Percentiles rank a stretch among this genome's conserved stretches.
Evolutionary conservation across 2,113 vertebrate genomes (phyloP).

Genomic region (Crocuta crocuta): DNA sequence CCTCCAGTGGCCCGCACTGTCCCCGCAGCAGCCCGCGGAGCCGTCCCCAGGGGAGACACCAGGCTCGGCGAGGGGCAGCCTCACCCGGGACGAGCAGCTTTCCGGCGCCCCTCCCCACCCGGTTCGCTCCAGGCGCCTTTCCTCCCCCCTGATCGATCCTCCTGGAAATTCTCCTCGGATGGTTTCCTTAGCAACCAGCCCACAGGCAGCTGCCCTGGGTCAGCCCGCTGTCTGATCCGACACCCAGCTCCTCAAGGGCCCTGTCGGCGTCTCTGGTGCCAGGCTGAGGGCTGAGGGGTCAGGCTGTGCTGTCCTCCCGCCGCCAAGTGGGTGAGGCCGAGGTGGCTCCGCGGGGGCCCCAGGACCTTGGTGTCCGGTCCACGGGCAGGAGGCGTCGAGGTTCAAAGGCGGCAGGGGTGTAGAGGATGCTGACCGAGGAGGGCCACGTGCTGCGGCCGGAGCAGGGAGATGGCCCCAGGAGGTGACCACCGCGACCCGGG

Average conservation of each 20-base stretch:
- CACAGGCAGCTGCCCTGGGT: not conserved
- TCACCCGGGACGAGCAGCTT: too few relatives aligned
- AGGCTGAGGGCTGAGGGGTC: not conserved
- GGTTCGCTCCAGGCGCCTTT: not conserved
- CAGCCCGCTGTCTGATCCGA: not conserved
- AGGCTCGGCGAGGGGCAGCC: not conserved
- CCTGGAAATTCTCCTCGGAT: not conserved
- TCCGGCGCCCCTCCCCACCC: fast-evolving
- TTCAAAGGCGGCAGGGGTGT: too few relatives aligned
- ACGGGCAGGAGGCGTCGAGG: not conserved
- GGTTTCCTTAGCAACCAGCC: constrained; percentile 12
- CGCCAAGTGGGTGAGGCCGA: not conserved
- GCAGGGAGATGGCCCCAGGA: not conserved
- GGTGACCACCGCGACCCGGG: fast-evolving
- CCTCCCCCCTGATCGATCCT: not conserved
- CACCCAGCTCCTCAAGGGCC: not conserved
- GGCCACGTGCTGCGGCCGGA: not conserved
- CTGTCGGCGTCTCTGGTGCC: fast-evolving
- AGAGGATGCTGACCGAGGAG: fast-evolving
- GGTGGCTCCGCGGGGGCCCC: fast-evolving
- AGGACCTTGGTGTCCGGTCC: not conserved
- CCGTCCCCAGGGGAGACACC: not conserved
- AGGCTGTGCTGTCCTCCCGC: fast-evolving
- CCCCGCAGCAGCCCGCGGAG: not conserved
- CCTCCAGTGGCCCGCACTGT: fast-evolving